These are phyloP conservation scores for Scyliorhinus canicula DNA, from an alignment of 2,797 vertebrate species.

Conservation along the genomic window DNA sequence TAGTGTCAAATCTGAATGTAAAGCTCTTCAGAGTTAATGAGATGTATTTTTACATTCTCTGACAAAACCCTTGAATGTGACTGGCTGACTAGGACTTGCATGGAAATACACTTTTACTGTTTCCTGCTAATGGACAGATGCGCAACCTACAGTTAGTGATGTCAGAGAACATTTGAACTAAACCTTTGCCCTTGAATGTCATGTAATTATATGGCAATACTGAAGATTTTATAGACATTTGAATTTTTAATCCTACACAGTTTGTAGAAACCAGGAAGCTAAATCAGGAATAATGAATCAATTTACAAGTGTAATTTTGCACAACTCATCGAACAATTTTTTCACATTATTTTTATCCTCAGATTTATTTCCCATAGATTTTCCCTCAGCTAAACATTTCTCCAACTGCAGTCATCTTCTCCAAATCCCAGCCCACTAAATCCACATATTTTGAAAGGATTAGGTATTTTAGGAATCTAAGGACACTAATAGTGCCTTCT, in stretches of 20 bases:
- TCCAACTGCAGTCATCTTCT: background rate
- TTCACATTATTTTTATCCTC: background rate
- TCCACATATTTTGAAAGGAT: background rate
- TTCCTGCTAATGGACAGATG: slow-evolving; percentile 2
- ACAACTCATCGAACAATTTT: background rate
- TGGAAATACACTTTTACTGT: background rate
- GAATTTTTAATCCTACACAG: background rate
- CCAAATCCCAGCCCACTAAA: background rate
- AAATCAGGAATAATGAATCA: background rate
- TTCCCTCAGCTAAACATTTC: background rate
- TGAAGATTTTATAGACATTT: background rate
- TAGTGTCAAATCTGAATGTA: background rate
- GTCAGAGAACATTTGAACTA: background rate
- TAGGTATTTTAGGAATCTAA: background rate
- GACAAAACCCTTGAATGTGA: slow-evolving; percentile 5
- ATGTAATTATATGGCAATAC: background rate
- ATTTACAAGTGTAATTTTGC: background rate
- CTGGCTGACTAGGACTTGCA: background rate
- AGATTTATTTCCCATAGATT: background rate
- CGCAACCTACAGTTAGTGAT: background rate
- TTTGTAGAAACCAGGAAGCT: background rate
- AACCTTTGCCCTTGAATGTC: slow-evolving; percentile 1
- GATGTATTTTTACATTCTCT: slow-evolving; percentile 6
- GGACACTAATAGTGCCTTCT: background rate
- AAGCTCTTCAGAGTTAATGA: slow-evolving; percentile 13